Conservation (phyloP, 1,140 invertebrate species). For the Atta texana region DNA sequence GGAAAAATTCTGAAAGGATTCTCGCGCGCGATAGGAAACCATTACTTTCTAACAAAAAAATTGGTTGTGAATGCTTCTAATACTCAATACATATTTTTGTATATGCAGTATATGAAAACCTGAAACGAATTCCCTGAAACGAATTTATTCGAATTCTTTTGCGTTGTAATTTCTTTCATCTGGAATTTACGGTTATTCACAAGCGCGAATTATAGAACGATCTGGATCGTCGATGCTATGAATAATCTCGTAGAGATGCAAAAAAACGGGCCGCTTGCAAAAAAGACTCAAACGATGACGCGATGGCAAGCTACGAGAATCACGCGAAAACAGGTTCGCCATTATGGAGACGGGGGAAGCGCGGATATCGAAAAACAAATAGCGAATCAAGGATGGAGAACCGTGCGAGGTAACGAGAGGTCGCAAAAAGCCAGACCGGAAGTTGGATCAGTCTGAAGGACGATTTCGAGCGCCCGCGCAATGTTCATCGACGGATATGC, state of each 20-base stretch:
- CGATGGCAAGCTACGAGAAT: slow-evolving; percentile 6
- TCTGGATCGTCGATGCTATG: slow-evolving; percentile 19
- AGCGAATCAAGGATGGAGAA: slow-evolving; percentile 9
- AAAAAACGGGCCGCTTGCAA: slow-evolving; percentile 32
- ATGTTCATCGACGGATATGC: slow-evolving; percentile 50
- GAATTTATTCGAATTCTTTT: background rate
- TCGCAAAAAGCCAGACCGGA: slow-evolving; percentile 30
- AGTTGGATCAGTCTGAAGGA: slow-evolving; percentile 33
- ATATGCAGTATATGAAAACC: background rate
- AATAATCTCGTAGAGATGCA: slow-evolving; percentile 46
- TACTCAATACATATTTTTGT: slow-evolving; percentile 9
- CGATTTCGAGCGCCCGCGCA: slow-evolving; percentile 30
- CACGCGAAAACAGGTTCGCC: slow-evolving; percentile 40
- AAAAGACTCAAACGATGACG: background rate
- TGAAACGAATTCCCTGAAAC: background rate
- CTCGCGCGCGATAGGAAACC: background rate
- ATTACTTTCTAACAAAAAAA: background rate
- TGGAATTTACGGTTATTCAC: background rate
- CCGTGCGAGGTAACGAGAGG: slow-evolving; percentile 35
- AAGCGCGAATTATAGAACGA: background rate
- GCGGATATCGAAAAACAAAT: slow-evolving; percentile 44
- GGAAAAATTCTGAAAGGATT: slow-evolving; percentile 32
- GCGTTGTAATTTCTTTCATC: background rate
- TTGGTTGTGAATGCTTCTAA: background rate
- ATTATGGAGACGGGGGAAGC: background rate